Evolutionary conservation across 2,888 invertebrate species (phyloP).

Genomic region (Drosophila borealis): DNA sequence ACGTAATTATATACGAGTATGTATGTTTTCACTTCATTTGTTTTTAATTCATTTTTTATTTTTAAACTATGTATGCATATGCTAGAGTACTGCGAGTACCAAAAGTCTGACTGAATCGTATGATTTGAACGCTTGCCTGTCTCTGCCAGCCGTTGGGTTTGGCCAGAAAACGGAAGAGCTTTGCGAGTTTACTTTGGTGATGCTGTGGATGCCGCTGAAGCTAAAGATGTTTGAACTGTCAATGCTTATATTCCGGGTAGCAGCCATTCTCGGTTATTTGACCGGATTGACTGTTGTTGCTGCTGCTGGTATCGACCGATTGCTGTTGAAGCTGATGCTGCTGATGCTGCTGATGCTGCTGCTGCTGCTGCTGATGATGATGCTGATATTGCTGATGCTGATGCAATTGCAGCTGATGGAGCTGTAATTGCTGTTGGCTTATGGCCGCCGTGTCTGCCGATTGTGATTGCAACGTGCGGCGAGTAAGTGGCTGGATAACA

Average conservation of each 20-base stretch:
- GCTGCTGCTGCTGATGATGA: conserved; percentile 81
- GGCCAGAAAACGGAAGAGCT: conserved; percentile 18
- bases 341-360: conserved; percentile 79
- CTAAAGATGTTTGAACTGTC: conserved; percentile 85
- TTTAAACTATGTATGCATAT: conserved; percentile 15
- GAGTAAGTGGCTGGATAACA: conserved; percentile 84
- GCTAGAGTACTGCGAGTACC: conserved; percentile 21
- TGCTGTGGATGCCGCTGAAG: conserved; percentile 10
- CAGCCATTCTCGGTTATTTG: conserved; percentile 88
- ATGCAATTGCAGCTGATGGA: conserved; percentile 77
- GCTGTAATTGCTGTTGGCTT: conserved; percentile 78
- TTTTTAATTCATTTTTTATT: not conserved
- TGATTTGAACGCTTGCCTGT: conserved; percentile 41
- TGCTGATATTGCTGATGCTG: conserved; percentile 72
- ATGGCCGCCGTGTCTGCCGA: conserved; percentile 75
- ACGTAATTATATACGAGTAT: conserved; percentile 37
- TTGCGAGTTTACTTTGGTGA: not conserved
- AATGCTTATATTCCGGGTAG: conserved; percentile 92
- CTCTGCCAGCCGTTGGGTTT: conserved; percentile 14
- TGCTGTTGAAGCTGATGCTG: conserved; percentile 79
- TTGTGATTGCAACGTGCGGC: conserved; percentile 74
- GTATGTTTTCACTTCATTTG: conserved; percentile 3
- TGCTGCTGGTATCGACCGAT: conserved; percentile 85
- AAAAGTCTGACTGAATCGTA: conserved; percentile 24
- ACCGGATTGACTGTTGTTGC: conserved; percentile 85